phyloP scores from a whole-genome alignment of 1,140 invertebrate species.

The Psix sp. region DNA sequence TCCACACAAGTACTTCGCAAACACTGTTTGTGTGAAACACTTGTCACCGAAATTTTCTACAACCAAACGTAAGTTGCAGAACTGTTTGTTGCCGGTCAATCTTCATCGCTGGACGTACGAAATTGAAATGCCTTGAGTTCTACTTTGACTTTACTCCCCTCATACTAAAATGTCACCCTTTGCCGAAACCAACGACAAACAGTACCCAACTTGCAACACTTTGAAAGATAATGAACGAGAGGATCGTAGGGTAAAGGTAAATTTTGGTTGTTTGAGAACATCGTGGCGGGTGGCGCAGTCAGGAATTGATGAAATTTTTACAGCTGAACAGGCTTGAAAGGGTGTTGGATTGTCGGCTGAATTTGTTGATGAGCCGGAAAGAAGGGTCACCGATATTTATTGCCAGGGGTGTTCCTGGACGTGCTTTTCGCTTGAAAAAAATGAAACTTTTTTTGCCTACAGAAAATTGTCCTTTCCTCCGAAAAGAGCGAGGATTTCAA shows the following conservation, averaged over 20 bases:
- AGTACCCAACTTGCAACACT: slow-evolving; percentile 32
- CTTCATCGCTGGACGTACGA: slow-evolving; percentile 25
- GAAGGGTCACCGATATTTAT: slow-evolving; percentile 20
- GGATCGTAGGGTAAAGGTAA: slow-evolving; percentile 26
- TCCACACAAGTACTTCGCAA: no score
- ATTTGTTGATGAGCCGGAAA: slow-evolving; percentile 32
- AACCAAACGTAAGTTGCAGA: slow-evolving; percentile 12
- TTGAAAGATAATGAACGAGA: slow-evolving; percentile 39
- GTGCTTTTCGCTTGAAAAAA: neutral
- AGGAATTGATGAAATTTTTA: slow-evolving; percentile 42
- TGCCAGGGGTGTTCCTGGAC: neutral
- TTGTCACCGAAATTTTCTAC: no score
- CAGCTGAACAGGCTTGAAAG: slow-evolving; percentile 20
- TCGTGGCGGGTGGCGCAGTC: slow-evolving; percentile 5
- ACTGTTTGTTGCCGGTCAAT: slow-evolving; percentile 37
- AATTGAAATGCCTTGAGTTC: slow-evolving; percentile 49
- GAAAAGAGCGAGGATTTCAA: neutral
- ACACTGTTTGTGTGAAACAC: no score
- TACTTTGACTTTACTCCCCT: slow-evolving; percentile 22
- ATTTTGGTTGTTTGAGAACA: slow-evolving; percentile 24
- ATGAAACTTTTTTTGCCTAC: neutral
- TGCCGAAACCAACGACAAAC: no score
- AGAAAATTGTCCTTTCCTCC: neutral
- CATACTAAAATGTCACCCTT: no score
- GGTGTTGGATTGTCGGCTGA: slow-evolving; percentile 28